These are phyloP conservation scores for Oryzias curvinotus DNA, from an alignment of 2,113 vertebrate species.

Conservation along the genomic window DNA sequence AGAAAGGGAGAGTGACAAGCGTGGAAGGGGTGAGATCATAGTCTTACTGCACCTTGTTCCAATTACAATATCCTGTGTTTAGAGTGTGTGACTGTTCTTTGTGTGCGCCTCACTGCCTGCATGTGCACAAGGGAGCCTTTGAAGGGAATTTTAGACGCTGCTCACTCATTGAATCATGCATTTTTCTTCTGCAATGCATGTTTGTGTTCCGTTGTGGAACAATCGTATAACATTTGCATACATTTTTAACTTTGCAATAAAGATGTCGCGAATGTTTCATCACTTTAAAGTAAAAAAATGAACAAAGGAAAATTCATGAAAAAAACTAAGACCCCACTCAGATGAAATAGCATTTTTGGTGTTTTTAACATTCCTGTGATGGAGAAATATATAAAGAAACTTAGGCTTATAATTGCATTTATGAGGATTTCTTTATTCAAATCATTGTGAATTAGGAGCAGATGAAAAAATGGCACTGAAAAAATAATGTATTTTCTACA, in stretches of 20 bases:
- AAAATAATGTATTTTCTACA: too few species aligned
- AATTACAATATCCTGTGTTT: conserved; percentile 75
- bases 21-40: conserved; percentile 74
- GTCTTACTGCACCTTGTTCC: conserved; percentile 76
- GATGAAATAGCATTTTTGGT: too few species aligned
- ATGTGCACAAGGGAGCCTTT: conserved; percentile 50
- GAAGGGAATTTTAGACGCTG: conserved; percentile 39
- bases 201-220: conserved; percentile 25
- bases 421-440: too few species aligned
- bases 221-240: conserved; percentile 4
- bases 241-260: not conserved
- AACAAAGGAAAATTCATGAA: not conserved
- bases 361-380: too few species aligned
- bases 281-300: not conserved
- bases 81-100: conserved; percentile 43
- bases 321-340: too few species aligned
- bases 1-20: conserved; percentile 51
- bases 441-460: too few species aligned
- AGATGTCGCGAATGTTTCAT: not conserved
- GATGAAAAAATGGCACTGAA: too few species aligned
- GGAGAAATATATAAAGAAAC: too few species aligned
- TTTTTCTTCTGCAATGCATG: conserved; percentile 19
- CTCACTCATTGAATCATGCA: conserved; percentile 46
- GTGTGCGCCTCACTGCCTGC: conserved; percentile 39
- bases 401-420: too few species aligned